Conservation (phyloP, 2,797 vertebrate species). For the Nasua narica region DNA sequence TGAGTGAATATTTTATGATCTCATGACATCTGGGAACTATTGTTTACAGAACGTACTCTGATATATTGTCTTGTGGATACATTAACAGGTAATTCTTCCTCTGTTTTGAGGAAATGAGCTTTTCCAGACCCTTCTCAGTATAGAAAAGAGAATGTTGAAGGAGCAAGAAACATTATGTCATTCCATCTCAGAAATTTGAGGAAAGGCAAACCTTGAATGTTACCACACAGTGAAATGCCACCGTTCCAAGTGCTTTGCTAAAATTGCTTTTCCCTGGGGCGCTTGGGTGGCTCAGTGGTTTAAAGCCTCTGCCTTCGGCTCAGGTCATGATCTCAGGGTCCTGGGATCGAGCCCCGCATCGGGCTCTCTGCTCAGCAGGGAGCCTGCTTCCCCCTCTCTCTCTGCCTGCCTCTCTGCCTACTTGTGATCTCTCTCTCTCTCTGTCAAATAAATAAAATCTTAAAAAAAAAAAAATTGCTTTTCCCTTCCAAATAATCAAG, state of each 20-base stretch:
- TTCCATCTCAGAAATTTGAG: background rate
- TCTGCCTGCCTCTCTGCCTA: too few species aligned
- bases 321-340: too few species aligned
- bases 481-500: background rate
- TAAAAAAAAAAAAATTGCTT: too few species aligned
- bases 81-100: background rate
- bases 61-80: background rate
- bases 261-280: too few species aligned
- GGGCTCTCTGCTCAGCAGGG: too few species aligned
- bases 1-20: background rate
- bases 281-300: too few species aligned
- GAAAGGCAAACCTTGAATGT: background rate
- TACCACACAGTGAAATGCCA: background rate
- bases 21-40: background rate
- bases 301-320: too few species aligned
- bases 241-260: background rate
- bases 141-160: background rate
- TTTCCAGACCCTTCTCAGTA: background rate
- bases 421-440: too few species aligned
- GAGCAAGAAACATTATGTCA: background rate
- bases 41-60: background rate
- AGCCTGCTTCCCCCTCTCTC: too few species aligned
- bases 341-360: too few species aligned
- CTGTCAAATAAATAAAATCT: too few species aligned
- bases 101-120: conserved; percentile 2